These are phyloP conservation scores for Scomber colias DNA, from an alignment of 2,113 vertebrate species.

Conservation along the genomic window DNA sequence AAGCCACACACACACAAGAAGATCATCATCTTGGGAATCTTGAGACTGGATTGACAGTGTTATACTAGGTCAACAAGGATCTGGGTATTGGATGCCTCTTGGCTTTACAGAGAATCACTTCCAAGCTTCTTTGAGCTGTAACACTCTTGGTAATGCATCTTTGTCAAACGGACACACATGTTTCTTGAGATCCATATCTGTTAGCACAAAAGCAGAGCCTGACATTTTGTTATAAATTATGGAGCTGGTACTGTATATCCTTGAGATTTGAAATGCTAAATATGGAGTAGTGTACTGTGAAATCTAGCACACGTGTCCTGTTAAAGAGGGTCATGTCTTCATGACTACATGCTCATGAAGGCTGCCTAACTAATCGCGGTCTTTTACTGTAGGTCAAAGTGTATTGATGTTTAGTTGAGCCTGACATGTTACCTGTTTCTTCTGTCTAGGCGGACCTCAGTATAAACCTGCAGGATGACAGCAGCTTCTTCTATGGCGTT, in stretches of 20 bases:
- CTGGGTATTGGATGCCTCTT: constrained; percentile 36
- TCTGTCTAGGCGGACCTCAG: constrained; percentile 91
- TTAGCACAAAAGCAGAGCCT: neutral
- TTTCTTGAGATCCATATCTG: constrained; percentile 7
- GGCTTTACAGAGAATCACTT: constrained; percentile 61
- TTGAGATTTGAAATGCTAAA: neutral
- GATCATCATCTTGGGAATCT: constrained; percentile 59
- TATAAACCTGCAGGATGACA: constrained; percentile 92
- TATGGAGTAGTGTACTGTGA: neutral
- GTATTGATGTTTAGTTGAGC: neutral
- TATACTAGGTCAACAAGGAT: constrained; percentile 51
- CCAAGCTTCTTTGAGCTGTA: constrained; percentile 54
- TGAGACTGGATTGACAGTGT: constrained; percentile 43
- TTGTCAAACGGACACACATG: constrained; percentile 22
- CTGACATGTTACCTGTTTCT: constrained; percentile 14
- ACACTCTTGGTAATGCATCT: constrained; percentile 29
- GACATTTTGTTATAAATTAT: constrained; percentile 28
- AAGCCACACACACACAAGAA: neutral
- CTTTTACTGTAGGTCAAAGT: constrained; percentile 3
- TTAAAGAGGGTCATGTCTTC: neutral
- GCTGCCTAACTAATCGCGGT: neutral
- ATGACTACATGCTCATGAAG: neutral
- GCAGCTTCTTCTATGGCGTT: constrained; percentile 94
- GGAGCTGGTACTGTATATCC: constrained; percentile 9
- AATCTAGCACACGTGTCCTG: neutral